phyloP scores from a whole-genome alignment of 30 jellyfish, hydroid and myxozoan species.

The Turritopsis dohrnii region DNA sequence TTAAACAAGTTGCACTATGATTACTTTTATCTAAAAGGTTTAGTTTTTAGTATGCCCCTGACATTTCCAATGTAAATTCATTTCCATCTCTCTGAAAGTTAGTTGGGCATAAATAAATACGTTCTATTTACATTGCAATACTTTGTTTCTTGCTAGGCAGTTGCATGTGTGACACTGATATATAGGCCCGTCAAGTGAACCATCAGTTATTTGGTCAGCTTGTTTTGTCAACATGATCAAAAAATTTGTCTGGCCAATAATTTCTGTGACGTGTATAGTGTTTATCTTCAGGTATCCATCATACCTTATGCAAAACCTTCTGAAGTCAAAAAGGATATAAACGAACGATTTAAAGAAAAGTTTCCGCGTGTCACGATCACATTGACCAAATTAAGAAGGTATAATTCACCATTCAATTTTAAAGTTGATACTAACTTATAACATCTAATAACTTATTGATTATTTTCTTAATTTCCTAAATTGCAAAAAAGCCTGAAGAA shows the following conservation, averaged over 20 bases:
- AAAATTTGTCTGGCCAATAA: neutral
- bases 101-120: no score
- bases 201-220: no score
- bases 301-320: conserved; percentile 86
- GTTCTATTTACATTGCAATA: no score
- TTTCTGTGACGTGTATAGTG: neutral
- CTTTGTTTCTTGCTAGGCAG: no score
- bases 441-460: neutral
- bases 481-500: neutral
- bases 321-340: conserved; percentile 65
- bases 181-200: no score
- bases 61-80: no score
- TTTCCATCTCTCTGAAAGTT: no score
- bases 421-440: neutral
- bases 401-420: neutral
- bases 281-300: conserved; percentile 73
- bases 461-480: neutral
- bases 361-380: conserved; percentile 69
- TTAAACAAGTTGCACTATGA: no score
- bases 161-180: no score
- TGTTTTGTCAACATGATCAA: no score
- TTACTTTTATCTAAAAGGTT: no score
- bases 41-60: no score
- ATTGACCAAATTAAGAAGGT: conserved; percentile 76
- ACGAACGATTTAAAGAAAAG: conserved; percentile 68